Evolutionary conservation across 2,888 invertebrate species (phyloP), one percentile per base, ranked within the genome.

Genomic region (Xanthorhoe designata): DNA sequence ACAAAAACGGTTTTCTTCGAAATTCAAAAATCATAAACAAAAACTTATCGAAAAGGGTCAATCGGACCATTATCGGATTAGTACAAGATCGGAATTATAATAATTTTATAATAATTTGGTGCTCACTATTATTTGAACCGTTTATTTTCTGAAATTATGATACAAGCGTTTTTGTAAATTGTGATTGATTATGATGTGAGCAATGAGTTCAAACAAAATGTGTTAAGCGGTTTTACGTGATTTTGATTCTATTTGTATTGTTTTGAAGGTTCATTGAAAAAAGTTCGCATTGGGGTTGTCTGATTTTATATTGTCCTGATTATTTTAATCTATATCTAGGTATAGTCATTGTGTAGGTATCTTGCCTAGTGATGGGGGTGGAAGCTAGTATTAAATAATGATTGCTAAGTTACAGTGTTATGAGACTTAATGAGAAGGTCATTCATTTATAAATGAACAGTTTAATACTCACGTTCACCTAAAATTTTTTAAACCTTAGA

Each of bases 71-170:
- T 87, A 86, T 85, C 86, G 78, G 84, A 86, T 87, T 86, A 87
- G 82, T 76, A 47, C 73, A 72, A 70, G 69, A 68, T 8, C 70
- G 68, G 80, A 84, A 87, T 87, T 85, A 87, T 83, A 72, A 85
- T 87, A 86, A 87, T 87, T 87, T 87, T 85, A 87, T 83, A 72
- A 85, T 87, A 86, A 87, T 87, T 87, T 85, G 74, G 19, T 52
- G 52, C 15, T 56, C 50, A 56, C 66, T 58, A 58, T 38, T 57
- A 52, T 53, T 52, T 52, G 59, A 52, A 2, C 47, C 47, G 59
- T 51, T 38, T 60, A 64, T 52, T 66, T 61, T 54, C 2, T 56
- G 24, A 49, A 56, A 9, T 24, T 58, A 51, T 54, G 62, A 61
- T 63, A 10, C 29, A 32, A 58, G 35, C 55, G 17, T 18, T 64